Percentiles rank a stretch among this genome's conserved stretches.
phyloP scores from a whole-genome alignment of 2,888 invertebrate species.

The Boloria euphrosyne region DNA sequence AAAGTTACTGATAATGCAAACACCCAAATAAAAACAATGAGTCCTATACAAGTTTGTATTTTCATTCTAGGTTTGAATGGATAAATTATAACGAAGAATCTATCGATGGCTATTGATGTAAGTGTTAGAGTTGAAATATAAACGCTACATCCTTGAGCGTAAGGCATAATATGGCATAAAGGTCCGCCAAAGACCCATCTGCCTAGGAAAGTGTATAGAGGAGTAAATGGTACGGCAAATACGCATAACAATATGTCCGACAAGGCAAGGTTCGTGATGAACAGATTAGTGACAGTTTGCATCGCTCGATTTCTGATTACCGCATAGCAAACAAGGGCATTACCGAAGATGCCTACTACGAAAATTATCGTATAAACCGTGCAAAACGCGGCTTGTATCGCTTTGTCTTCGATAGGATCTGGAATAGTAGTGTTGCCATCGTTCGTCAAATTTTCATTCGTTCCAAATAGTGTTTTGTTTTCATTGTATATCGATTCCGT shows the following conservation, averaged over 20 bases:
- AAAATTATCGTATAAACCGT: conserved; percentile 90
- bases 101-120: conserved; percentile 95
- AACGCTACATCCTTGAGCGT: conserved; percentile 93
- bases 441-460: conserved; percentile 44
- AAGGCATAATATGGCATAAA: conserved; percentile 93
- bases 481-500: conserved; percentile 55
- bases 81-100: conserved; percentile 94
- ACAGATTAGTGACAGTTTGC: conserved; percentile 96
- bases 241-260: conserved; percentile 93
- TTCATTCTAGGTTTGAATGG: conserved; percentile 93
- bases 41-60: conserved; percentile 86
- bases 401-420: conserved; percentile 85
- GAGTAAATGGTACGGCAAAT: conserved; percentile 94
- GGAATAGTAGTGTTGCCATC: conserved; percentile 52
- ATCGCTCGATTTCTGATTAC: conserved; percentile 92
- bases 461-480: conserved; percentile 47
- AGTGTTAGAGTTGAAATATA: conserved; percentile 95
- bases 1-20: conserved; percentile 90
- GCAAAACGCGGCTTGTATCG: conserved; percentile 88
- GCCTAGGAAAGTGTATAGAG: conserved; percentile 91
- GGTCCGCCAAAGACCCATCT: conserved; percentile 93
- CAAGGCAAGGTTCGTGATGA: conserved; percentile 94
- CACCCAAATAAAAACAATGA: conserved; percentile 92
- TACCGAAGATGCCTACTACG: conserved; percentile 90
- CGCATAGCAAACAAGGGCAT: conserved; percentile 93